These are phyloP conservation scores for Drosophila tripunctata DNA, from an alignment of 2,888 invertebrate genomes.

Conservation along the genomic window DNA sequence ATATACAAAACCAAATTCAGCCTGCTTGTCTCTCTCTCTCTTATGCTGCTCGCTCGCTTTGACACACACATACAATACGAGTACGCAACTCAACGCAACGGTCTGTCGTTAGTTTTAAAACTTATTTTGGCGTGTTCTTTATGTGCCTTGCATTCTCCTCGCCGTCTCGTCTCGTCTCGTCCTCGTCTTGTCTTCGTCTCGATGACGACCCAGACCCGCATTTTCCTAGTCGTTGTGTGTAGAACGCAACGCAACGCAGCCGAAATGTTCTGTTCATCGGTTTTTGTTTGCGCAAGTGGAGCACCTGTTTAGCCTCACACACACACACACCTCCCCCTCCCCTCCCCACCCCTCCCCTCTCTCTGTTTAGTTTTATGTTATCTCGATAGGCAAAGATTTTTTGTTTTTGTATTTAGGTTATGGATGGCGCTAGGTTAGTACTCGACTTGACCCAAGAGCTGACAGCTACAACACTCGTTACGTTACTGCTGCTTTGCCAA, in stretches of 20 bases:
- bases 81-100: slow-evolving; percentile 26
- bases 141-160: slow-evolving; percentile 71
- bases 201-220: slow-evolving; percentile 78
- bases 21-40: slow-evolving; percentile 39
- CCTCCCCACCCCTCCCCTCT: too few species aligned
- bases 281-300: slow-evolving; percentile 62
- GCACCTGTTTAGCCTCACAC: slow-evolving; percentile 40
- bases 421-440: too few species aligned
- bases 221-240: slow-evolving; percentile 56
- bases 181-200: too few species aligned
- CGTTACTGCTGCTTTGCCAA: too few species aligned
- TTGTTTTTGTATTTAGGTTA: slow-evolving; percentile 54
- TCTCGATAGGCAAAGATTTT: slow-evolving; percentile 26
- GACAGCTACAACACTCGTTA: too few species aligned
- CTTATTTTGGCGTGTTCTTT: slow-evolving; percentile 79
- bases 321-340: too few species aligned
- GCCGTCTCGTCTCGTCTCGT: slow-evolving; percentile 55
- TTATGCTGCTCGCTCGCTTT: slow-evolving; percentile 36
- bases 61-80: slow-evolving; percentile 22
- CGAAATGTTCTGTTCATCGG: slow-evolving; percentile 45
- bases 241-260: too few species aligned
- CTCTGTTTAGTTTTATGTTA: slow-evolving; percentile 13
- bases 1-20: slow-evolving; percentile 22
- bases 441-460: slow-evolving; percentile 25
- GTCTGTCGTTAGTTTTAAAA: slow-evolving; percentile 72